phyloP scores from a whole-genome alignment of 2,888 invertebrate species.

The Chrysolina oricalcia region DNA sequence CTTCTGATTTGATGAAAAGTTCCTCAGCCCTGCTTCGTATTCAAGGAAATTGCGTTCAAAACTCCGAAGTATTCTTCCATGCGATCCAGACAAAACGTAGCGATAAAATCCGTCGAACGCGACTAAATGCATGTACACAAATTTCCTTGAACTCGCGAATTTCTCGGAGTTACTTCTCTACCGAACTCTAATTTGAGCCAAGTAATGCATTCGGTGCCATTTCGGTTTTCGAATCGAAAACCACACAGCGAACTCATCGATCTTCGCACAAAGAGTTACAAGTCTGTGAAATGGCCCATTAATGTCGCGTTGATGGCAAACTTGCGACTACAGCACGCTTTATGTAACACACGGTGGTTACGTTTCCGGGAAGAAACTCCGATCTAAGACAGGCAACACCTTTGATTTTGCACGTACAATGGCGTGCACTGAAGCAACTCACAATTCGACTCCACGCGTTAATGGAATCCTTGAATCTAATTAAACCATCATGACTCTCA shows the following conservation, averaged over 20 bases:
- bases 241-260: slow-evolving; percentile 9
- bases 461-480: too few relatives aligned
- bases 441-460: too few relatives aligned
- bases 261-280: slow-evolving; percentile 15
- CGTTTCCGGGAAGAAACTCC: slow-evolving; percentile 44
- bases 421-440: neutral
- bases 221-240: slow-evolving; percentile 21
- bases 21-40: too few relatives aligned
- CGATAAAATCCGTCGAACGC: too few relatives aligned
- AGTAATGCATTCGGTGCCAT: slow-evolving; percentile 2
- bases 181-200: neutral
- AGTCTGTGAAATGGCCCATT: slow-evolving; percentile 21
- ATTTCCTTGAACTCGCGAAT: neutral
- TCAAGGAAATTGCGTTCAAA: too few relatives aligned
- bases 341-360: slow-evolving; percentile 37
- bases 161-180: neutral
- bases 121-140: neutral
- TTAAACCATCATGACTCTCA: too few relatives aligned
- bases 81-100: too few relatives aligned
- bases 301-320: slow-evolving; percentile 20
- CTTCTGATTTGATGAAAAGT: too few relatives aligned
- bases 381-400: slow-evolving; percentile 26
- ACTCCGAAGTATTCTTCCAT: too few relatives aligned
- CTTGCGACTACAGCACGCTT: slow-evolving; percentile 27
- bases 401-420: slow-evolving; percentile 15